These are phyloP conservation scores for Cyanoramphus novaezelandiae DNA, from an alignment of 2,113 vertebrate genomes.

Conservation along the genomic window DNA sequence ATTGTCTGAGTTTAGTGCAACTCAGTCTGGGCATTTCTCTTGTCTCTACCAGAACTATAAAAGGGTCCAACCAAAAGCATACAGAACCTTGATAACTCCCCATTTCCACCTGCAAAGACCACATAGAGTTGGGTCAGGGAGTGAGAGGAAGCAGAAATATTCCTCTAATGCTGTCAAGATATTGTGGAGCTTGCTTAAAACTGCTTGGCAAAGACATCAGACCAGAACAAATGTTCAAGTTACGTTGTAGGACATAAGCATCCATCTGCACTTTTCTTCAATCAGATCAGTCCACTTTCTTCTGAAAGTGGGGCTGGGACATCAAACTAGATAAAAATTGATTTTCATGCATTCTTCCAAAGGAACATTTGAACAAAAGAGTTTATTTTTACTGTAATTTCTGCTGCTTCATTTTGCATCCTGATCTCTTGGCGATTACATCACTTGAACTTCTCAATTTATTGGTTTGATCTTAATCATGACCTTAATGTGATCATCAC, in stretches of 20 bases:
- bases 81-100: neutral
- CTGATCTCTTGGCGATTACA: neutral
- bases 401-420: neutral
- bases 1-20: neutral
- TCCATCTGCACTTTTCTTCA: neutral
- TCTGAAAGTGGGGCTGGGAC: neutral
- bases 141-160: neutral
- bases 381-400: neutral
- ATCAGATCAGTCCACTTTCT: neutral
- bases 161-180: neutral
- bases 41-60: neutral
- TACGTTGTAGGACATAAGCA: neutral
- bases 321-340: neutral
- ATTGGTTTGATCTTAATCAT: neutral
- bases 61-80: neutral
- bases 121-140: neutral
- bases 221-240: neutral
- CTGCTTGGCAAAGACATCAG: neutral
- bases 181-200: neutral
- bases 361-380: neutral
- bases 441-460: neutral
- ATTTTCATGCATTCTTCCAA: neutral
- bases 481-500: slow-evolving; percentile 4
- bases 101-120: neutral
- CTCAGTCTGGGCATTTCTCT: neutral